Percentiles rank a stretch among this genome's conserved stretches.
phyloP scores from a whole-genome alignment of 2,797 vertebrate species.

The Hypotaenidia philippensis region DNA sequence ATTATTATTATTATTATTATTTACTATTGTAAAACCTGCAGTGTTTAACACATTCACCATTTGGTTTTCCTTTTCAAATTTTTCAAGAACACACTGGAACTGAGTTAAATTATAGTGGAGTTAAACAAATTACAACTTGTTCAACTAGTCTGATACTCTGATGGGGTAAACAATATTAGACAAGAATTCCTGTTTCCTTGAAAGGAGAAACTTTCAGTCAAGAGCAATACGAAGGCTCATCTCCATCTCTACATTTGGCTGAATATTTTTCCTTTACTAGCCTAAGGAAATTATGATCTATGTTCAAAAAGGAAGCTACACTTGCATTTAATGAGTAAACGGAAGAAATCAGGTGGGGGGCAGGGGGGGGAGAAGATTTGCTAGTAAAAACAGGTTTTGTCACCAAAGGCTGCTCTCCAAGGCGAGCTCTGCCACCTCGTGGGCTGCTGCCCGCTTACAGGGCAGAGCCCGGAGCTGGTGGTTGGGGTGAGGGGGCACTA shows the following conservation, averaged over 20 bases:
- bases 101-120: background rate
- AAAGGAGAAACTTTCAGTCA: background rate
- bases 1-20: background rate
- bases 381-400: background rate
- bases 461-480: background rate
- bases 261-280: conserved; percentile 6
- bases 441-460: conserved; percentile 33
- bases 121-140: background rate
- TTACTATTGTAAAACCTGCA: background rate
- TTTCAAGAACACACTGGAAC: background rate
- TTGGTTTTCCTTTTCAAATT: background rate
- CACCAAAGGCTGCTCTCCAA: background rate
- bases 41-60: background rate
- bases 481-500: background rate
- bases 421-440: conserved; percentile 59
- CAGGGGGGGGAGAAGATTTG: background rate
- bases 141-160: background rate
- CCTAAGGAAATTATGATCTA: conserved; percentile 3
- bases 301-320: background rate
- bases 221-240: background rate
- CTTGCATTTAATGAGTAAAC: background rate
- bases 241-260: background rate
- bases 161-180: background rate
- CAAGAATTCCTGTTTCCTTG: background rate
- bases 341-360: background rate